These are phyloP conservation scores for Pseudorhiza aurosa DNA, from an alignment of 30 jellyfish, hydroid and myxozoan genomes.

Conservation along the genomic window DNA sequence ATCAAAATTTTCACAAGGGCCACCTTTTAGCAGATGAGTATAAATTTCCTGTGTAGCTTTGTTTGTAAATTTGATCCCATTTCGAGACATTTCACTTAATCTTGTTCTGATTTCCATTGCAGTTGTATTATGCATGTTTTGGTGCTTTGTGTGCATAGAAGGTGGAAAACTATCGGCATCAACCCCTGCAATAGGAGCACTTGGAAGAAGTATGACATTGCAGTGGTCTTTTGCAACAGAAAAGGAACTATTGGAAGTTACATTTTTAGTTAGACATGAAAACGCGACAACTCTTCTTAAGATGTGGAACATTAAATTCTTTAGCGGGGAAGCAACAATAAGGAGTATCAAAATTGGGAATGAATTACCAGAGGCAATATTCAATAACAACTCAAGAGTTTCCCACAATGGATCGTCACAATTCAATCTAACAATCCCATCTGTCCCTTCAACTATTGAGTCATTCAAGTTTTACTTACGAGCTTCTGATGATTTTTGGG, in stretches of 20 bases:
- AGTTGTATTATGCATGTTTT: not conserved
- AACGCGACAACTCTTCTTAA: not conserved
- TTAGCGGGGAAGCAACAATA: not conserved
- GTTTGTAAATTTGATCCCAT: too few species aligned
- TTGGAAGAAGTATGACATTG: constrained; percentile 10
- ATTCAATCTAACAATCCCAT: constrained; percentile 7
- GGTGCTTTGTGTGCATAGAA: not conserved
- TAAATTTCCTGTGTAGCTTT: too few species aligned
- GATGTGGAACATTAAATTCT: not conserved
- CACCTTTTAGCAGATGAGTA: too few species aligned
- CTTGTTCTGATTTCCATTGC: not conserved
- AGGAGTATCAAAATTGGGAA: not conserved
- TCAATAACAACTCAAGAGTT: constrained; percentile 12
- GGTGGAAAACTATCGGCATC: not conserved
- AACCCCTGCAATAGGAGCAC: constrained; percentile 22
- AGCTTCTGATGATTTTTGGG: constrained; percentile 10
- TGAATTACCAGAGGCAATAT: constrained; percentile 7
- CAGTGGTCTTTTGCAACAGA: constrained; percentile 12
- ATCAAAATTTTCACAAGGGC: too few species aligned
- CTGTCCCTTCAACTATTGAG: constrained; percentile 26
- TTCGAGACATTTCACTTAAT: too few species aligned
- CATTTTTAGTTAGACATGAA: not conserved
- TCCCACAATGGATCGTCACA: not conserved
- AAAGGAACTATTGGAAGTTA: not conserved
- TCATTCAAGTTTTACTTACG: constrained; percentile 9